Base-by-base conservation (phyloP, 2,113 vertebrate species). In the Arenaria interpres region DNA sequence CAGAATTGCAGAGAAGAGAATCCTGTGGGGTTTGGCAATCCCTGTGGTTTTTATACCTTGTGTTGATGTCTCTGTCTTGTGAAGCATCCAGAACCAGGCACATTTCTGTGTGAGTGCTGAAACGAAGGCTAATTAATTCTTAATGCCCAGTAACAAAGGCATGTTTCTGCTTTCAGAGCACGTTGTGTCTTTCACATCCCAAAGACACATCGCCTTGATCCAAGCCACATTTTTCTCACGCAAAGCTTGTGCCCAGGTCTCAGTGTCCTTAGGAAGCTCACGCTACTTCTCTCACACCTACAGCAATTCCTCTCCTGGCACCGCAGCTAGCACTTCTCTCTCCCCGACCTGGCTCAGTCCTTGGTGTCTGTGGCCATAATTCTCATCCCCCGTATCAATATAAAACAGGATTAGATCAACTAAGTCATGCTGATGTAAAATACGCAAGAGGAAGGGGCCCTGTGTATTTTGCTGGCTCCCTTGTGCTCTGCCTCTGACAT, bases 111-210 rank as follows among this genome's bases (percentile, higher is more conserved):
- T 0, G 0, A 81, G 43, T 12, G 24, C 53, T 69, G 90, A 45
- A 48, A 35, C 6, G 53, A 22, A 57, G 41, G 27, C 5, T 8
- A 45, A 27, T 19, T 15, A 7, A 39, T 28, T 41, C 50, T 17
- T 17, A 14, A 9, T 22, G 50, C 45, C 30, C 76, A 51, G 57
- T 25, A 71, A 13, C 22, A 37, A 71, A 33, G 28, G 25, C 37
- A n/a, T 7, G 20, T 9, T 57, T 45, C 59, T 74, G 54, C 68
- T 63, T 71, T 35, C 77, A 54, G 50, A 45, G 59, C 33, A 4
- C 0, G 0, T 5, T 30, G 4, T 1, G 2, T 21, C 37, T 54
- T 62, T 32, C 21, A 8, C 28, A 28, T 2, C 57, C 50, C 68
- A 8, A 28, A 63, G 63, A 15, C 37, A 6, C 21, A 9, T 7